phyloP scores from a whole-genome alignment of 2,888 invertebrate species.

The Drosophila subsilvestris region DNA sequence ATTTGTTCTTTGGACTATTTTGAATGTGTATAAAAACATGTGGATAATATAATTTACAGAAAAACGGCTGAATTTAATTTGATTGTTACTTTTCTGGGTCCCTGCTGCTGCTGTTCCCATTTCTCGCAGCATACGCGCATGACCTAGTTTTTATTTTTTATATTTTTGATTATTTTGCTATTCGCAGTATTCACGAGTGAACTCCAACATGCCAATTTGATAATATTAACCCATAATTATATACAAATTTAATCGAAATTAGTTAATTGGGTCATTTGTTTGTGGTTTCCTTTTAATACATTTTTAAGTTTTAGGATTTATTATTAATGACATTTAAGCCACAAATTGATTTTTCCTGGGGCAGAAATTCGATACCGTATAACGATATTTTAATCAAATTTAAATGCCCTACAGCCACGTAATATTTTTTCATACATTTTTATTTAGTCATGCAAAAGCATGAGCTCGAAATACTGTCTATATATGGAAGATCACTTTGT shows the following conservation, averaged over 20 bases:
- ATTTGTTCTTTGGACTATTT: background rate
- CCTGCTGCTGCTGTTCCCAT: background rate
- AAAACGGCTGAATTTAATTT: background rate
- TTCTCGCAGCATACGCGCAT: background rate
- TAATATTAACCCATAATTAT: constrained; percentile 26
- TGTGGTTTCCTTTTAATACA: constrained; percentile 16
- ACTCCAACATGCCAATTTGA: background rate
- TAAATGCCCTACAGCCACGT: background rate
- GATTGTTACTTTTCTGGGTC: background rate
- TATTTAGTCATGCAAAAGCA: background rate
- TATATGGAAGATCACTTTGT: background rate
- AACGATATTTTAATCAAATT: too few species aligned
- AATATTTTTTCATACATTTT: background rate
- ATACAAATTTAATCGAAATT: constrained; percentile 37
- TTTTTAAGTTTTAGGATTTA: background rate
- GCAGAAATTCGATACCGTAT: too few species aligned
- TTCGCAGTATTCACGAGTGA: background rate
- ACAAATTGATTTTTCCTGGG: too few species aligned
- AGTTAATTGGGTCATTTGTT: constrained; percentile 32
- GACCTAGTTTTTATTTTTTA: constrained; percentile 14
- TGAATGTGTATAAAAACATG: background rate
- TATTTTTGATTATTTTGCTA: background rate
- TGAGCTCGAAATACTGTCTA: background rate
- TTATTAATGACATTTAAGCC: background rate
- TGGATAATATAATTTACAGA: background rate